Base-by-base conservation (phyloP, 2,113 vertebrate genomes). In the Elachura formosa region DNA sequence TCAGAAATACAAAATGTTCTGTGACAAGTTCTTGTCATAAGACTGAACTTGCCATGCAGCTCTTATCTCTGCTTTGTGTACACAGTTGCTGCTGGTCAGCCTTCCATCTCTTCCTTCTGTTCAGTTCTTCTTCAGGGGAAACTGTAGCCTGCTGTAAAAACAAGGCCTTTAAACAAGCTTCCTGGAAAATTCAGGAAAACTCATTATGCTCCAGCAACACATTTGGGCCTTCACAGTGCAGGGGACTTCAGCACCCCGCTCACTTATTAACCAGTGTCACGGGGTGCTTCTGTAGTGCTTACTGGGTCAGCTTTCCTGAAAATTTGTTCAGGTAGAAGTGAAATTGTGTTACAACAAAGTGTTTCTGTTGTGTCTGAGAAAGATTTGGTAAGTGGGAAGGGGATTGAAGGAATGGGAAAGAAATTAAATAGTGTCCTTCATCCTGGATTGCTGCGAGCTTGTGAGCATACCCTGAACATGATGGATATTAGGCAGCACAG, bases 401-500 rank as follows among this genome's bases (percentile, higher is more conserved):
- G 84, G 71, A 76, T 91, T 85, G 73, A 29, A 66, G 67, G 26
- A 33, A 54, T 34, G n/a, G 26, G 41, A 72, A 82, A 34, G 45
- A 95, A 91, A 79, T 94, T 64, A 84, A 93, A 59, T 68, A 48
- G 61, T 67, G 91, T 86, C 83, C 79, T 82, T 79, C 43, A 25
- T 88, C 63, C 51, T 62, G 54, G 73, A 77, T 78, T 94, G 66
- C 66, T 86, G n/a, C 14, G 38, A 77, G 74, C 56, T 81, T 73
- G 36, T 86, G 62, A 84, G 10, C 77, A 6, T 67, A 46, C 38
- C 17, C 25, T 93, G 84, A 87, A 82, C 16, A 33, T 92, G 89
- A 82, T 77, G 78, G 71, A 91, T 97, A 97, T 55, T 95, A 80
- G 73, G 58, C 66, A 94, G 63, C 78, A 92, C 29, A 87, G 73